Evolutionary conservation across 2,113 vertebrate species (phyloP), one percentile per base, ranked within the genome.

Genomic region (Zingel zingel): DNA sequence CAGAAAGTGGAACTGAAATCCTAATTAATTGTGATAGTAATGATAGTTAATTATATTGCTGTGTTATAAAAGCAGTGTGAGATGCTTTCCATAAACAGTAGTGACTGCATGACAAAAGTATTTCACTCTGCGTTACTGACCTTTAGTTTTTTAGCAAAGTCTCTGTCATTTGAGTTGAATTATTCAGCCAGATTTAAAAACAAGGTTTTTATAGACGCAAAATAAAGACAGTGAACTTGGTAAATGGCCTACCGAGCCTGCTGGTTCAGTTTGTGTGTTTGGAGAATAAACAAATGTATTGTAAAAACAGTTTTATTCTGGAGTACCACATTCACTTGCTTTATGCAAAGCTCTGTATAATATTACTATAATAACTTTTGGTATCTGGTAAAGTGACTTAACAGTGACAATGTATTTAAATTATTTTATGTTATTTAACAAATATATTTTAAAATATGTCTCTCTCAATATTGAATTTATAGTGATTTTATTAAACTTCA

Each of bases 341-440:
- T 77, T 66, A 67, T 71, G 43, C 30, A 70, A 64, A 69, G 15
- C 25, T 72, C 53, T 83, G 84, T 79, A 64, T 70, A 56, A 59
- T 75, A 59, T 79, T 36, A 61, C 21, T 23, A 59, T 66, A 53
- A 67, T 62, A 56, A 47, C 19, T 68, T 61, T 36, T 73, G 27
- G 48, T 57, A 76, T 73, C n/a, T 68, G 19, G 23, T 80, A 18
- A 19, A 72, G n/a, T 57, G 30, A 61, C 16, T 39, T 77, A 21
- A 68, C 33, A 23, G 2, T 67, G 69, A 86, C 39, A 45, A 59
- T 77, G 51, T 81, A 47, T 77, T 84, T 83, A 57, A 83, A 67
- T 80, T 73, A 80, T 76, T 79, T 36, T n/a, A 63, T 86, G 72
- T 80, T 80, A 81, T 79, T 79, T 79, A 83, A 79, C 53, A 71